These are phyloP conservation scores for Hydrozoanthus tunicans DNA, from an alignment of 64 coral and sea anemone genomes.

Conservation along the genomic window DNA sequence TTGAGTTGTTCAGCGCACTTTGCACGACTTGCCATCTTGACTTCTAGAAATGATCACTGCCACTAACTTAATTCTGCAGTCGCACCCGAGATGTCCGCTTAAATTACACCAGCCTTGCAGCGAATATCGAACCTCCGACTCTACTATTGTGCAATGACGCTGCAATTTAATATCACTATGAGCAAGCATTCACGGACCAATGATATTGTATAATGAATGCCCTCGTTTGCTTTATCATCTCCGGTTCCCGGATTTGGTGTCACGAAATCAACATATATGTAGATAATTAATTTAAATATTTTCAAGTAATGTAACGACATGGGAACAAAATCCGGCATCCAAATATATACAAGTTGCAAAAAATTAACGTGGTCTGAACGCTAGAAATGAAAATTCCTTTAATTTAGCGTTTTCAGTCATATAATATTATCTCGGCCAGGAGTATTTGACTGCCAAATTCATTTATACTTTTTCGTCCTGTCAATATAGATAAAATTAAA, in stretches of 20 bases:
- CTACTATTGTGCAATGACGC: background rate
- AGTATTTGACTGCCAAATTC: no score
- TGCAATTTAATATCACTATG: background rate
- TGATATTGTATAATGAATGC: background rate
- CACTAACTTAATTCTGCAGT: background rate
- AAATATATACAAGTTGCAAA: background rate
- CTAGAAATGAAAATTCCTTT: no score
- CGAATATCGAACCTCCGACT: no score
- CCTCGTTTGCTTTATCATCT: conserved; percentile 4
- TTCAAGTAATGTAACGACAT: background rate
- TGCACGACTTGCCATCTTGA: conserved; percentile 31
- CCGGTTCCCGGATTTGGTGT: background rate
- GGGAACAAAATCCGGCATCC: background rate
- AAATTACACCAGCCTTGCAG: no score
- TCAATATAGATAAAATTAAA: no score
- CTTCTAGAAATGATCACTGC: background rate
- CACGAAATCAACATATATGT: background rate
- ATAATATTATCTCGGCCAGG: no score
- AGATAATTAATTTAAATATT: background rate
- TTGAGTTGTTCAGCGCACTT: conserved; percentile 12
- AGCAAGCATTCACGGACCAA: background rate
- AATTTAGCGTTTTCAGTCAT: no score
- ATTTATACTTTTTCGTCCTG: no score
- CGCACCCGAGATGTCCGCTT: no score
- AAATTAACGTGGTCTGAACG: no score